Evolutionary conservation across 2,113 vertebrate genomes (phyloP).

Genomic region (Copsychus sechellarum): DNA sequence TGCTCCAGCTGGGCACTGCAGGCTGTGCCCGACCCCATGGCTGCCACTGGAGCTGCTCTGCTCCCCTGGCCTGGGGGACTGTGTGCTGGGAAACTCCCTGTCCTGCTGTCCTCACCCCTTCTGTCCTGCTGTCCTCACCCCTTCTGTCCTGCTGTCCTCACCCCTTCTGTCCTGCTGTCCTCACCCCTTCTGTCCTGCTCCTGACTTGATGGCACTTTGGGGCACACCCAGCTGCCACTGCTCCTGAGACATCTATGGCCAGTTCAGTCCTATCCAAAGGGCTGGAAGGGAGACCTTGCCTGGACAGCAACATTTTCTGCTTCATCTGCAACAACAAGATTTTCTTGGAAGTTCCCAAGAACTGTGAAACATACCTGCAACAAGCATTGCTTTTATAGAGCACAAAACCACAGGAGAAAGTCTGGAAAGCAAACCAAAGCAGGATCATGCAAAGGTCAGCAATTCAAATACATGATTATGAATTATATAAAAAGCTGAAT

Average conservation of each 20-base stretch:
- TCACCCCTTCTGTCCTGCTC: neutral
- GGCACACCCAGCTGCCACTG: neutral
- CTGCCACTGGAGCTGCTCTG: neutral
- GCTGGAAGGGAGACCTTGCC: neutral
- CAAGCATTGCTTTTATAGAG: neutral
- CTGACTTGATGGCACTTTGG: neutral
- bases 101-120: no score
- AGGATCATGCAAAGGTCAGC: neutral
- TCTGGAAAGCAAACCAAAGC: neutral
- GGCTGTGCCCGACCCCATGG: fast-evolving
- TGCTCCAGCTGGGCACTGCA: neutral
- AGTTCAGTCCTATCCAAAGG: neutral
- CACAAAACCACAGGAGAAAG: neutral
- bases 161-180: no score
- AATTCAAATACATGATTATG: neutral
- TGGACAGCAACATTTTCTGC: neutral
- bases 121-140: no score
- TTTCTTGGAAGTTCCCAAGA: neutral
- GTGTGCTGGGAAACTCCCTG: neutral
- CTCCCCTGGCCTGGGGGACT: neutral
- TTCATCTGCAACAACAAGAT: neutral
- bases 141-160: neutral
- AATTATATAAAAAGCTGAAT: neutral
- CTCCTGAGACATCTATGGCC: neutral
- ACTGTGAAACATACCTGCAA: neutral